Evolutionary conservation across 2,888 invertebrate genomes (phyloP).

Genomic region (Ochlodes sylvanus): DNA sequence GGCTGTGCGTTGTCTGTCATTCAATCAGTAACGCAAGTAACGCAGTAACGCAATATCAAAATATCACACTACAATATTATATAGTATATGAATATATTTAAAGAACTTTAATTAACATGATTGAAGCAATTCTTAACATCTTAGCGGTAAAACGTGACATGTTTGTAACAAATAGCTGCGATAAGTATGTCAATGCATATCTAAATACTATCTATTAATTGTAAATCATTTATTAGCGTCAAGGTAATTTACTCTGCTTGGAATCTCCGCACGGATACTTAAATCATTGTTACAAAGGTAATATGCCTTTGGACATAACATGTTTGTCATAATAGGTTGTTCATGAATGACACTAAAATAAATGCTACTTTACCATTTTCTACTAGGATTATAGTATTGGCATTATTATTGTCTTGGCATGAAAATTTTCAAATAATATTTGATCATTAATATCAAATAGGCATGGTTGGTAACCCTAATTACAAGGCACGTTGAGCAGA

Average conservation of each 20-base stretch:
- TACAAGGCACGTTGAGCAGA: conserved; percentile 1
- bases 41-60: too few species aligned
- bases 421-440: too few species aligned
- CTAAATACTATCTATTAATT: conserved; percentile 23
- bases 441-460: too few species aligned
- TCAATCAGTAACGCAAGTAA: too few species aligned
- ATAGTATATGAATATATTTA: neutral
- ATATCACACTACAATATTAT: too few species aligned
- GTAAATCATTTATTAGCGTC: conserved; percentile 16
- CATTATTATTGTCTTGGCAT: neutral
- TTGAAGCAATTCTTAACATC: conserved; percentile 3
- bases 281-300: neutral
- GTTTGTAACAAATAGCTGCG: conserved; percentile 3
- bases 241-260: conserved; percentile 1
- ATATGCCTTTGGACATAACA: too few species aligned
- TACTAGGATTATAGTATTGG: too few species aligned
- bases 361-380: too few species aligned
- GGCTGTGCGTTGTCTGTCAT: too few species aligned
- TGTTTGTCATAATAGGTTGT: too few species aligned
- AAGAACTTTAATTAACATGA: conserved; percentile 8
- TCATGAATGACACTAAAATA: too few species aligned
- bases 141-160: conserved; percentile 22
- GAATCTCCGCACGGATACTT: conserved; percentile 3
- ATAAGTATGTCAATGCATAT: conserved; percentile 27
- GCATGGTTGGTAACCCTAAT: neutral